Evolutionary conservation across 2,888 invertebrate species (phyloP).

Genomic region (Caenorhabditis parvicauda): DNA sequence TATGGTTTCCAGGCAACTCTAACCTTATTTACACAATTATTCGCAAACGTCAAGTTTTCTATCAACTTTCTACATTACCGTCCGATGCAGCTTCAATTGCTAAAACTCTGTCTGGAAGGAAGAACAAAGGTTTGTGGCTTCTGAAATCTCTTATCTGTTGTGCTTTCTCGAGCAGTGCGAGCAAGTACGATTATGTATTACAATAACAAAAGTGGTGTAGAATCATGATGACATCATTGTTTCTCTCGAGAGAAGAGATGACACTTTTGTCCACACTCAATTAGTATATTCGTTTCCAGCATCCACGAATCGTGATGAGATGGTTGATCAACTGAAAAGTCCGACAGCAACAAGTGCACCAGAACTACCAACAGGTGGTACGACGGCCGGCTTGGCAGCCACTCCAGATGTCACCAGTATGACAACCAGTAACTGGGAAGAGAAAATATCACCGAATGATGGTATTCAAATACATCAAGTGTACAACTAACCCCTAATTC

Average conservation of each 20-base stretch:
- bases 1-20: constrained; percentile 76
- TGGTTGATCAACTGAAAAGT: constrained; percentile 45
- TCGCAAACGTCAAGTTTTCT: constrained; percentile 94
- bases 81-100: constrained; percentile 86
- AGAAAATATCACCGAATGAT: constrained; percentile 13
- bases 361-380: constrained; percentile 18
- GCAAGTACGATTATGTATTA: no score
- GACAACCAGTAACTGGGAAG: constrained; percentile 71
- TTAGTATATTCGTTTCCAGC: no score
- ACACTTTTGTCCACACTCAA: no score
- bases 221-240: no score
- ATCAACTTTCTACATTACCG: constrained; percentile 92
- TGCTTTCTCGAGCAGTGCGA: no score
- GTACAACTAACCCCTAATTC: background rate
- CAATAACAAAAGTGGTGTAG: no score
- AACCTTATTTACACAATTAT: constrained; percentile 98
- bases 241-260: no score
- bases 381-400: constrained; percentile 71
- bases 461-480: constrained; percentile 6
- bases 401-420: constrained; percentile 88
- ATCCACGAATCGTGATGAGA: constrained; percentile 34
- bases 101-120: constrained; percentile 70
- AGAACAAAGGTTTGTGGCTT: constrained; percentile 40
- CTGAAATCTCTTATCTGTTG: background rate
- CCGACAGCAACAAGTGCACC: constrained; percentile 38